phyloP scores from a whole-genome alignment of 2,113 vertebrate species.

The Sphaerodactylus townsendi region DNA sequence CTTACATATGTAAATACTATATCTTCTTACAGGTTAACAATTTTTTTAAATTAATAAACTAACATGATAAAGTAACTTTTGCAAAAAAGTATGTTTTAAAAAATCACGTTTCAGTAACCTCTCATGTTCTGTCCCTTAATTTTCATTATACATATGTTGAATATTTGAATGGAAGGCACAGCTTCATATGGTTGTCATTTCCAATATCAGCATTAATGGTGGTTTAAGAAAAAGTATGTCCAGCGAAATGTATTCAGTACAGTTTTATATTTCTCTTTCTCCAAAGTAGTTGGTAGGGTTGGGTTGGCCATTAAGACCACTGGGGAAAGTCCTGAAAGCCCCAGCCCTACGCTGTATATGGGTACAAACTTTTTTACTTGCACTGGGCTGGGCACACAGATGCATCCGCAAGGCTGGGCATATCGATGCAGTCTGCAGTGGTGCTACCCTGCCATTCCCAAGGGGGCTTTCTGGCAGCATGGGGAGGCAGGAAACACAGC shows the following conservation, averaged over 20 bases:
- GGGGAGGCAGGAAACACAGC: no score
- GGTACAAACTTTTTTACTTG: no score
- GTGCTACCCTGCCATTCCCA: no score
- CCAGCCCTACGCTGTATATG: no score
- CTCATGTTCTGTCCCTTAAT: slow-evolving; percentile 13
- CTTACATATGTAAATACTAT: background rate
- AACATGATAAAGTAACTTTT: background rate
- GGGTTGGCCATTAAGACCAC: no score
- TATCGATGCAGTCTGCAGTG: no score
- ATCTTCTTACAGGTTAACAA: background rate
- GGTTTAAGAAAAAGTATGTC: background rate
- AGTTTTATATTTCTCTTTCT: background rate
- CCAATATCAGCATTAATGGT: background rate
- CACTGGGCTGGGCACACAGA: no score
- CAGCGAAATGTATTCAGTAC: background rate
- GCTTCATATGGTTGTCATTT: background rate
- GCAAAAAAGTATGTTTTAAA: background rate
- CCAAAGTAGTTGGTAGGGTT: background rate
- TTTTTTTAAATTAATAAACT: background rate
- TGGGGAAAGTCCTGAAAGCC: no score
- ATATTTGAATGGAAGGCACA: no score
- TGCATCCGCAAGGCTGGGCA: no score
- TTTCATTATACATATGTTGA: background rate
- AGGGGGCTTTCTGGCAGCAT: no score
- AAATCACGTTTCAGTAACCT: slow-evolving; percentile 16